Evolutionary conservation across 2,888 invertebrate genomes (phyloP), one percentile per base, ranked within the genome.

Genomic region (Troides aeacus): DNA sequence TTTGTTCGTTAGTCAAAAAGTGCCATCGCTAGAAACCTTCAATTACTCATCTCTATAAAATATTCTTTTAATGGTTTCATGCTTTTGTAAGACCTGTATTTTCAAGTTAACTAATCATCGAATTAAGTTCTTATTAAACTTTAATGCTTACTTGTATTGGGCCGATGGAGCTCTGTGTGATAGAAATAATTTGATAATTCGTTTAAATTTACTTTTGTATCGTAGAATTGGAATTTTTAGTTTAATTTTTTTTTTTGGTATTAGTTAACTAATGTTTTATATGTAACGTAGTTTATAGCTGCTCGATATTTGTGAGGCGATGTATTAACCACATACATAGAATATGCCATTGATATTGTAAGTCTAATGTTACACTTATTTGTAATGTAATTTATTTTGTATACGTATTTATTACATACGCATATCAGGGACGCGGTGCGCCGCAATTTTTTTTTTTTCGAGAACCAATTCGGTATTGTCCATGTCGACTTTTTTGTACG

Each of bases 311-410:
- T 70, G 60, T 61, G 64, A 24, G n/a, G 42, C 56, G 61, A 61
- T 70, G 70, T 70, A 67, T 67, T 63, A n/a, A 57, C 39, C 59
- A 66, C 46, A 62, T 62, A 70, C 67, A 63, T 63, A 46, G 57
- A 67, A 86, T 86, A 84, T 84, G 81, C 86, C 85, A 87, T 87
- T 89, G 88, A 88, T 89, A 88, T 81, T 84, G 75, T 87, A 86
- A 86, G 85, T 79, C 63, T 78, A 77, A 75, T 73, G 61, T 67
- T 70, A 70, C 66, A 66, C 56, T 61, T 67, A 67, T 57, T 67
- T 59, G 64, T 70, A 64, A 64, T 67, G 46, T 70, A 67, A 70
- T 67, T 70, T 70, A 70, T 70, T 70, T 46, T 60, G 46, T 70
- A 64, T 66, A 67, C 70, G 64, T 64, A 18, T 70, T 46, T 61